Base-by-base conservation (phyloP, 2,113 vertebrate species). In the Campylomormyrus tamandua region DNA sequence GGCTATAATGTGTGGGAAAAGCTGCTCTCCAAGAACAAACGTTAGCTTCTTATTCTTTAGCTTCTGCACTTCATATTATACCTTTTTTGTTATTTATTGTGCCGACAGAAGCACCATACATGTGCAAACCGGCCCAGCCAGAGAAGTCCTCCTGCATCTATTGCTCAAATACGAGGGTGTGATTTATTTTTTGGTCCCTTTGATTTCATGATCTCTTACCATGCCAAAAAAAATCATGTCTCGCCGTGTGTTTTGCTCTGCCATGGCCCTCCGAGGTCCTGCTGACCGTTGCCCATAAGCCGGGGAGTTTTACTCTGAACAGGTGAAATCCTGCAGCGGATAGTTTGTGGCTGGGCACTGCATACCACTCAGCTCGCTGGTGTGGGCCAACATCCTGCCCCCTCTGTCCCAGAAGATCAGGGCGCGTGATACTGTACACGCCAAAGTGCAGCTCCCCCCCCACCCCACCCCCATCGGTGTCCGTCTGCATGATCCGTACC, bases 131-230 rank as follows among this genome's bases (percentile, higher is more conserved):
- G 21, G 15, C 24, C 45, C 24, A 13, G 39, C 31, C 52, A 62
- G 27, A 46, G 48, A 31, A 84, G 70, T 9, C 88, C 56, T 31
- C 53, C 89, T 89, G 89, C 89, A 84, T 84, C 89, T 89, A 84
- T 89, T 62, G 89, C 89, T 62, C 35, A 58, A 46, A 89, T 42
- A 62, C 52, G 39, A 62, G 42, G 31, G 49, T 53, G 88, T 74
- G 87, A 48, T 80, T 86, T 90, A 31, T 87, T 87, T 87, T 49
- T 90, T 66, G 83, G n/a, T 85, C 46, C 27, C n/a, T 46, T 27
- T 50, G 49, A 50, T 50, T 3, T 50, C 49, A 50, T 50, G 49
- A 24, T 89, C 88, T 70, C 35, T 66, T 24, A 84, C 39, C 8
- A 11, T n/a, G 17, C 85, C 24, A 56, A 87, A 87, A 56, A 58